Evolutionary conservation across 2,797 vertebrate species (phyloP).

Genomic region (Argya squamiceps): DNA sequence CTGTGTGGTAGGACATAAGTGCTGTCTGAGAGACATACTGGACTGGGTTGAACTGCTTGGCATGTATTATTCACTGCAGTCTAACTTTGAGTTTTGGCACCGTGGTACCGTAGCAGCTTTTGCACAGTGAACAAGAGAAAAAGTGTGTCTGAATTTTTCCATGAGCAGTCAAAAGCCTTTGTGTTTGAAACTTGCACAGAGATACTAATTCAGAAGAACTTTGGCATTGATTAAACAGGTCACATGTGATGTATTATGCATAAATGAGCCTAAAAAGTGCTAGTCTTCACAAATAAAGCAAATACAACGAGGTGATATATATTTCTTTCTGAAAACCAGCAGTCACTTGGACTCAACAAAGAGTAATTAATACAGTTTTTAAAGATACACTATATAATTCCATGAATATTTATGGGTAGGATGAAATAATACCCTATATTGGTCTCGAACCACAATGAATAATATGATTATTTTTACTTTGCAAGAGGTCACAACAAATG

Average conservation of each 20-base stretch:
- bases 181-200: conserved; percentile 26
- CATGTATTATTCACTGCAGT: conserved; percentile 57
- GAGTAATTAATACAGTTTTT: conserved; percentile 50
- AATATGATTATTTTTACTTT: conserved; percentile 80
- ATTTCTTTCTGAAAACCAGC: background rate
- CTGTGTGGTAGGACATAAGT: background rate
- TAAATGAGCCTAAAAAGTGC: conserved; percentile 51
- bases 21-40: background rate
- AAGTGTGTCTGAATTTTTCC: conserved; percentile 64
- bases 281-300: conserved; percentile 2
- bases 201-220: conserved; percentile 60
- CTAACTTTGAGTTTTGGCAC: conserved; percentile 59
- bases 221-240: conserved; percentile 57
- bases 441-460: conserved; percentile 71
- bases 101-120: conserved; percentile 32
- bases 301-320: background rate
- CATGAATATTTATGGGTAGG: conserved; percentile 52
- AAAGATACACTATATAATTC: conserved; percentile 35
- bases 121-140: conserved; percentile 8
- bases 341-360: conserved; percentile 2
- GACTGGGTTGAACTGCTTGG: conserved; percentile 27
- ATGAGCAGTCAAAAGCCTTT: conserved; percentile 60
- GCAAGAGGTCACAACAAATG: conserved; percentile 73
- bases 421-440: conserved; percentile 65
- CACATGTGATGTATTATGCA: conserved; percentile 64